These are phyloP conservation scores for Drosophila kepulauana DNA, from an alignment of 1,140 invertebrate genomes.

Conservation along the genomic window DNA sequence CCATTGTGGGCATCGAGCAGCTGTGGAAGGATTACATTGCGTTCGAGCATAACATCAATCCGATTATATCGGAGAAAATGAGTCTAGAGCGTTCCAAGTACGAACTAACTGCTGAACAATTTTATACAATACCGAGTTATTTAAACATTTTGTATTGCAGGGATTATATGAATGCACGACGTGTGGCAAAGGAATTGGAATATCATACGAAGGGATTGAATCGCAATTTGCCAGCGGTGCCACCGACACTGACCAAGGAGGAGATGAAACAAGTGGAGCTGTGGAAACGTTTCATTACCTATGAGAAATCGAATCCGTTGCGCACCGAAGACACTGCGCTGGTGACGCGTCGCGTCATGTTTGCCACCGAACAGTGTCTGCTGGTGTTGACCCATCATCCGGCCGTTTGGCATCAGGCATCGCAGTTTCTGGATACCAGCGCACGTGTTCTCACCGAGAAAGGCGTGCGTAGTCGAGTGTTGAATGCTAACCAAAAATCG, in stretches of 20 bases:
- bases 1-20: constrained; percentile 98
- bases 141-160: constrained; percentile 74
- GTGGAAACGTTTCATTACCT: constrained; percentile 99
- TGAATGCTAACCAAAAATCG: constrained; percentile 23
- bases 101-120: background rate
- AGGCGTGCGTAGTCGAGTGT: constrained; percentile 88
- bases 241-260: constrained; percentile 95
- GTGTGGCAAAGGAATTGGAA: constrained; percentile 99
- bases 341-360: constrained; percentile 97
- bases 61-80: constrained; percentile 93
- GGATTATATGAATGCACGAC: constrained; percentile 98
- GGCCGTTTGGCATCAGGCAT: constrained; percentile 99
- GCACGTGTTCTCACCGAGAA: constrained; percentile 97
- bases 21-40: constrained; percentile 99
- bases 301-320: constrained; percentile 98
- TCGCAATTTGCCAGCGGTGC: constrained; percentile 96
- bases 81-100: constrained; percentile 85
- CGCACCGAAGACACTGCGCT: constrained; percentile 97
- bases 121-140: background rate
- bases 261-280: constrained; percentile 98
- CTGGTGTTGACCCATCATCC: constrained; percentile 98
- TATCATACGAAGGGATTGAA: constrained; percentile 97
- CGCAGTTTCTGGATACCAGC: constrained; percentile 97
- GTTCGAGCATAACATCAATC: constrained; percentile 97
- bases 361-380: constrained; percentile 99